A percentile compares a stretch with the other conserved stretches of the same genome.
These are phyloP conservation scores for Hexactinellida sp. DNA, from an alignment of 37 sponge, comb jelly and placozoan genomes.

Conservation along the genomic window DNA sequence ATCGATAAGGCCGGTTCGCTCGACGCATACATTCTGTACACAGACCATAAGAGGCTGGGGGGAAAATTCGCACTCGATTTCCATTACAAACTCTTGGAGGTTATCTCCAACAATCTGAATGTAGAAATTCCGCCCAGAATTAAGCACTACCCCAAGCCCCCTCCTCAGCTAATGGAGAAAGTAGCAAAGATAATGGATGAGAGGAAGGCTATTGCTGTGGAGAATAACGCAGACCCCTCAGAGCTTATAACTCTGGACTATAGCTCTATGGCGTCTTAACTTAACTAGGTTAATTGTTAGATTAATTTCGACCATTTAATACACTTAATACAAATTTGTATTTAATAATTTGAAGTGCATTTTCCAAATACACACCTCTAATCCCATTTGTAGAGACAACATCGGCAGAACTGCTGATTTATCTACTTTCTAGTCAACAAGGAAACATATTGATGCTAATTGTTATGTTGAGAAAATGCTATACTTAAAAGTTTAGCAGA, in stretches of 20 bases:
- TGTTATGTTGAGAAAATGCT: too few relatives aligned
- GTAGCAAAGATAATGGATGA: background rate
- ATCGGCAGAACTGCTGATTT: too few relatives aligned
- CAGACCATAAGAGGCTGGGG: constrained; percentile 46
- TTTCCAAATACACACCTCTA: too few relatives aligned
- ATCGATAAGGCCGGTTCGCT: constrained; percentile 79
- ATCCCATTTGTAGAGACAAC: too few relatives aligned
- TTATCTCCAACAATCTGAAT: background rate
- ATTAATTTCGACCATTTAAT: too few relatives aligned
- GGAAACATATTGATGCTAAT: too few relatives aligned
- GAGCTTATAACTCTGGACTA: background rate
- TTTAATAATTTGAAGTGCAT: too few relatives aligned
- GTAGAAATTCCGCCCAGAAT: background rate
- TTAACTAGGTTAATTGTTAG: too few relatives aligned
- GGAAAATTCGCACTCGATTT: constrained; percentile 45
- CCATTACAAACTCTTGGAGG: background rate
- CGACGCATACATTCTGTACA: constrained; percentile 65
- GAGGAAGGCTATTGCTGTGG: background rate
- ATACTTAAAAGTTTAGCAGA: too few relatives aligned
- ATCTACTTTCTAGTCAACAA: too few relatives aligned
- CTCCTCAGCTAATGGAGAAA: background rate
- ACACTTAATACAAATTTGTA: too few relatives aligned
- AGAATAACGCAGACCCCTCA: background rate
- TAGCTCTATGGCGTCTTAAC: background rate
- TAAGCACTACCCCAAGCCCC: background rate